Evolutionary conservation across 2,113 vertebrate genomes (phyloP), one percentile per base, ranked within the genome.

Genomic region (Arenaria interpres): DNA sequence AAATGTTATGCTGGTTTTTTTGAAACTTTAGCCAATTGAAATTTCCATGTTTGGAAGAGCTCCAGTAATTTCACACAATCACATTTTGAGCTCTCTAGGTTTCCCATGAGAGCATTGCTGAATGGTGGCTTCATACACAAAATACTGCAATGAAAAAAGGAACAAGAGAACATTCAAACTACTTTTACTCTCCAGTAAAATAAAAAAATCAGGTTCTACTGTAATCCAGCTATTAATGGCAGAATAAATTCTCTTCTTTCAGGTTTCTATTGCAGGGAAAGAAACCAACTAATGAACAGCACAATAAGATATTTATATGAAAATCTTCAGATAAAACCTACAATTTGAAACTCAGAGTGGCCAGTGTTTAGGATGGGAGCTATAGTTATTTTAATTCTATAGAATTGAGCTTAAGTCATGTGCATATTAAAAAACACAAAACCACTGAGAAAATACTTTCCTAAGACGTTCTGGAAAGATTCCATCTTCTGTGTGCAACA

Each of bases 11-110:
- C 3, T 16, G 30, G 23, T 16, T 73, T 93, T 91, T 45, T 94
- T 76, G 80, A 95, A 94, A 68, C 23, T 85, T 78, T 78, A 93
- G 60, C 48, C 48, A 94, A 84, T 88, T 95, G 94, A 90, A 91
- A 77, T 75, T 85, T 92, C 76, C 43, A 20, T 56, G 41, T 46
- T 72, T 75, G 23, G 75, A 93, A 92, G 80, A 84, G n/a, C n/a
- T 95, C 59, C 74, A 82, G 39, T 77, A 63, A 75, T 80, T 81
- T 41, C 2, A 66, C 39, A 82, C 63, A 80, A 76, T 87, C 43
- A 83, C 6, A 5, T 90, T 94, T 85, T 76, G 22, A 92, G 48
- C 27, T 85, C 87, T 87, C 43, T 66, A 64, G 46, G 57, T 90
- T 86, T 89, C 39, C 77, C 50, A 35, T 24, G n/a, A 67, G 5